Base-by-base conservation (phyloP, 2,113 vertebrate species). In the Lipotes vexillifer region DNA sequence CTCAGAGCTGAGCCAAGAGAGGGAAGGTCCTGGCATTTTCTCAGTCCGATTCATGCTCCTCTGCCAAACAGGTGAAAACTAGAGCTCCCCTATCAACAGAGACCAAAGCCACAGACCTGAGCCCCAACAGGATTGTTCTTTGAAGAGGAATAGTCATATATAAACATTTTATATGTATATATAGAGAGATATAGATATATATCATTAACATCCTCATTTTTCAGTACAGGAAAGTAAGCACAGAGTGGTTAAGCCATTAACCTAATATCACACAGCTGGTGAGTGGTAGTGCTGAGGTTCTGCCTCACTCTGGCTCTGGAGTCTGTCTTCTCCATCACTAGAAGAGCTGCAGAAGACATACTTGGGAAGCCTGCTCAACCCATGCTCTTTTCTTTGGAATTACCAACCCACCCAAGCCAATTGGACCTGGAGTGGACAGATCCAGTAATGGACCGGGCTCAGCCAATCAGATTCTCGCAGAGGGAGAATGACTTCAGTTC, bases 311-410 rank as follows among this genome's bases (percentile, higher is more conserved):
- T n/a, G 46, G 7, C 57, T 75, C 38, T 38, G 41, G 25, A 44
- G 13, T 33, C 75, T 69, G 3, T 49, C 2, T n/a, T 3, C 66
- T n/a, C 63, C 8, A 41, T 59, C 72, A 31, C n/a, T n/a, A 38
- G 18, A 46, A 77, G 1, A 52, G 59, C 55, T 3, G 3, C 46
- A 74, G 78, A 66, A 90, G 18, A n/a, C 17, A 2, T 8, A n/a
- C n/a, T 15, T 69, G 29, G 46, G 31, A 27, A 82, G 2, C 12
- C 33, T 77, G 44, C 25, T 29, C 2, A 23, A 33, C 6, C 31
- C 23, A 29, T 57, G 23, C 4, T 71, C 8, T 57, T 93, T 89
- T 38, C 93, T 95, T 87, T 68, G 68, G 71, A 88, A 71, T 17
- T 72, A 41, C 31, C 41, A 75, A 49, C 38, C 72, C 88, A 25